Evolutionary conservation across 2,888 invertebrate species (phyloP).

Genomic region (Torymus aiolomorphi): DNA sequence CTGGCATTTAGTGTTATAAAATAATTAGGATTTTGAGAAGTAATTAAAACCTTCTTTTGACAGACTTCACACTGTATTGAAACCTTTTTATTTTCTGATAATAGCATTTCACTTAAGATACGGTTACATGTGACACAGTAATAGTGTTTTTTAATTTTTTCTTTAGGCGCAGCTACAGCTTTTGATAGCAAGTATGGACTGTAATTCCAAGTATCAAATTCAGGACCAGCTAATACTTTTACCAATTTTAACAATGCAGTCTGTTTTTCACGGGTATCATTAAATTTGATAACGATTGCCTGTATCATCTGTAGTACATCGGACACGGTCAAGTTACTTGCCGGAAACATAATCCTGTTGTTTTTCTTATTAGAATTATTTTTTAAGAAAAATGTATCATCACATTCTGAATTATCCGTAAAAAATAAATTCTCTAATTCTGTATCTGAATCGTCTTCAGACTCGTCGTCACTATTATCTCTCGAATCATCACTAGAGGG

Average conservation of each 20-base stretch:
- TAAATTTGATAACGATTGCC: slow-evolving; percentile 41
- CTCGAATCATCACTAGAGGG: too few relatives aligned
- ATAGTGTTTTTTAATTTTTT: slow-evolving; percentile 48
- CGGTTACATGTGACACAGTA: slow-evolving; percentile 27
- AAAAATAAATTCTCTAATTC: background rate
- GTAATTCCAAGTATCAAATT: slow-evolving; percentile 46
- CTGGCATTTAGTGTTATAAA: slow-evolving; percentile 51
- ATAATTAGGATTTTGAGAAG: slow-evolving; percentile 19
- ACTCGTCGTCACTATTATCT: too few relatives aligned
- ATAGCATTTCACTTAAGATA: background rate
- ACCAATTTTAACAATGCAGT: slow-evolving; percentile 50
- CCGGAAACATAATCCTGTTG: slow-evolving; percentile 53
- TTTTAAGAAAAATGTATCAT: too few relatives aligned
- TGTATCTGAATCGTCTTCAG: too few relatives aligned
- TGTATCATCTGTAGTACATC: slow-evolving; percentile 54
- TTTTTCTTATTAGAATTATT: too few relatives aligned
- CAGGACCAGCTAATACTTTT: slow-evolving; percentile 55
- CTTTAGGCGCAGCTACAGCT: slow-evolving; percentile 44
- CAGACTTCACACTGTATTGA: too few relatives aligned
- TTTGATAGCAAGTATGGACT: slow-evolving; percentile 47
- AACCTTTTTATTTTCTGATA: too few relatives aligned
- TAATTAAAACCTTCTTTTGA: background rate
- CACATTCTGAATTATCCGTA: too few relatives aligned
- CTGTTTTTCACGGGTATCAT: slow-evolving; percentile 45
- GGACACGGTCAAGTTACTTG: slow-evolving; percentile 43